Evolutionary conservation across 2,888 invertebrate species (phyloP).

Genomic region (Lasioglossum leucozonium): DNA sequence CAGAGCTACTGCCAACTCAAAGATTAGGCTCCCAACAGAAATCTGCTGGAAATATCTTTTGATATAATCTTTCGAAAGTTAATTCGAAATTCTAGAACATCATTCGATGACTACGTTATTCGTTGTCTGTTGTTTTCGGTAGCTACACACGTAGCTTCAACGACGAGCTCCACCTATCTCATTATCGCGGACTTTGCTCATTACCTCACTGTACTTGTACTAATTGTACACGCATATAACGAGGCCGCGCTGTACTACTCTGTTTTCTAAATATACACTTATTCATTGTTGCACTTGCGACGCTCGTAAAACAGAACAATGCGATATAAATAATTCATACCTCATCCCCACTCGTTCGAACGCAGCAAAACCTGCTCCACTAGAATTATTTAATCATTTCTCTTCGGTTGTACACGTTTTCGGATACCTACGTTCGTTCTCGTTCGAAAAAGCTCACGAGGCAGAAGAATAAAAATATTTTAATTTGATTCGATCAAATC

Average conservation of each 20-base stretch:
- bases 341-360: not conserved
- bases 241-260: not conserved
- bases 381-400: not conserved
- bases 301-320: not conserved
- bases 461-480: not conserved
- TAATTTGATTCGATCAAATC: not conserved
- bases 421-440: too few species aligned
- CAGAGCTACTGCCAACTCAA: not conserved
- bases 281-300: not conserved
- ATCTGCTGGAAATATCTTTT: too few species aligned
- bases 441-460: not conserved
- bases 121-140: not conserved
- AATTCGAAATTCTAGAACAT: not conserved
- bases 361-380: not conserved
- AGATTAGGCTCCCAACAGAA: not conserved
- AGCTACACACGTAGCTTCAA: not conserved
- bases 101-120: not conserved
- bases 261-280: conserved; percentile 5
- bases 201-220: not conserved
- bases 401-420: not conserved
- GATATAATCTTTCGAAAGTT: too few species aligned
- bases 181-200: not conserved
- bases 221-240: not conserved
- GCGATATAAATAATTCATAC: not conserved
- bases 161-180: not conserved